Conservation (phyloP, 2,797 vertebrate genomes). For the Microctenopoma stevenorrisi region DNA sequence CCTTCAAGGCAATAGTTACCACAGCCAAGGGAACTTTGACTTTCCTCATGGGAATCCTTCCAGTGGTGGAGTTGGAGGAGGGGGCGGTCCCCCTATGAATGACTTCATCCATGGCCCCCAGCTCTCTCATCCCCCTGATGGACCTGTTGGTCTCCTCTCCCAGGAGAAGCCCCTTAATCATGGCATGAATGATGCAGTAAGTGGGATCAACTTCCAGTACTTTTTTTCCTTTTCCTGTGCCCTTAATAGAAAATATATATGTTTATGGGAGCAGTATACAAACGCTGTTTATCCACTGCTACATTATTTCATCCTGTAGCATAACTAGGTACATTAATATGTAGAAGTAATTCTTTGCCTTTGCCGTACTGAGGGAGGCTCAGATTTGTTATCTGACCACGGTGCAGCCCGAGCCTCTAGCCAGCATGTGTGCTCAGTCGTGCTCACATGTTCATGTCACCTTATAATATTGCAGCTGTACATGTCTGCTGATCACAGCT, state of each 20-base stretch:
- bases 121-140: slow-evolving; percentile 96
- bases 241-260: neutral
- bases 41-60: slow-evolving; percentile 94
- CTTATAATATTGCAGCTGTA: slow-evolving; percentile 72
- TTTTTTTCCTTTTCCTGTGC: neutral
- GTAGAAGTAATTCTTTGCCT: neutral
- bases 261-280: neutral
- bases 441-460: slow-evolving; percentile 72
- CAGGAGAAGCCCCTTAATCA: slow-evolving; percentile 96
- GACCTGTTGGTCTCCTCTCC: slow-evolving; percentile 92
- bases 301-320: slow-evolving; percentile 3
- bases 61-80: slow-evolving; percentile 80
- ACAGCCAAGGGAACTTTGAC: slow-evolving; percentile 96
- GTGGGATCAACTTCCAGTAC: slow-evolving; percentile 57
- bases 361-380: neutral
- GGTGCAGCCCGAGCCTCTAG: slow-evolving; percentile 56
- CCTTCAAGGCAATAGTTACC: slow-evolving; percentile 93
- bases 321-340: slow-evolving; percentile 3
- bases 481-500: slow-evolving; percentile 73
- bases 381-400: slow-evolving; percentile 40
- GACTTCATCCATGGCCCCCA: slow-evolving; percentile 99
- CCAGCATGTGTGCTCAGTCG: slow-evolving; percentile 75
- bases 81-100: slow-evolving; percentile 88
- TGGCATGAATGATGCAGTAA: slow-evolving; percentile 95
- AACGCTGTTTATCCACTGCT: neutral